A percentile compares a stretch with the other conserved stretches of the same genome.
These are phyloP conservation scores for Eclectus roratus DNA, from an alignment of 2,113 vertebrate species.

Conservation along the genomic window DNA sequence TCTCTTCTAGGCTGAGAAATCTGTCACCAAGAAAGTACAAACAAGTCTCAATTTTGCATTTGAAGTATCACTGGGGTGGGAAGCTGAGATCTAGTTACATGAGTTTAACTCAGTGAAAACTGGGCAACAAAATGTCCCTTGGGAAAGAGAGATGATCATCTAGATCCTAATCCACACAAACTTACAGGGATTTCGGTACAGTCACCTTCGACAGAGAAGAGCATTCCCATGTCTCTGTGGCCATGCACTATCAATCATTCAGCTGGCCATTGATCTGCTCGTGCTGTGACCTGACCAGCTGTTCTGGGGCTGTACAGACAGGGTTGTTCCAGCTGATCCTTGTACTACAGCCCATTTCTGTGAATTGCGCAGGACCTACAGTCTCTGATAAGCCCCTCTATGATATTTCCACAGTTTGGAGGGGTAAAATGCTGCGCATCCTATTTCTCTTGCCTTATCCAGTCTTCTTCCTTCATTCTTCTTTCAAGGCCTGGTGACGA, in stretches of 20 bases:
- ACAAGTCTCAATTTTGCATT: neutral
- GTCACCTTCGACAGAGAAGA: neutral
- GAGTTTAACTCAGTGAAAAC: neutral
- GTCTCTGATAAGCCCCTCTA: neutral
- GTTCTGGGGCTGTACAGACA: neutral
- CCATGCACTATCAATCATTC: neutral
- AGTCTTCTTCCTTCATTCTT: neutral
- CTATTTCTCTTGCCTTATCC: neutral
- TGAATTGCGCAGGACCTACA: neutral
- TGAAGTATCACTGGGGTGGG: neutral
- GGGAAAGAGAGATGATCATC: neutral
- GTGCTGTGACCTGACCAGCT: neutral
- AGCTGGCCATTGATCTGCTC: rapidly evolving
- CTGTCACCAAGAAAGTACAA: neutral
- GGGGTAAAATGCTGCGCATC: neutral
- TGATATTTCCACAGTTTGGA: neutral
- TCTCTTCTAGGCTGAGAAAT: neutral
- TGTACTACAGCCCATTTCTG: neutral
- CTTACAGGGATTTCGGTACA: neutral
- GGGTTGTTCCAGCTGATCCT: neutral
- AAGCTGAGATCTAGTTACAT: neutral
- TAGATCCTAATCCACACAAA: neutral
- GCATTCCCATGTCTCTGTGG: neutral
- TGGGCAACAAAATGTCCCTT: neutral
- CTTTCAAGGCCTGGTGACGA: neutral